A percentile compares a stretch with the other conserved stretches of the same genome.
Evolutionary conservation across 1,140 invertebrate species (phyloP).

Genomic region (Aphidius gifuensis): DNA sequence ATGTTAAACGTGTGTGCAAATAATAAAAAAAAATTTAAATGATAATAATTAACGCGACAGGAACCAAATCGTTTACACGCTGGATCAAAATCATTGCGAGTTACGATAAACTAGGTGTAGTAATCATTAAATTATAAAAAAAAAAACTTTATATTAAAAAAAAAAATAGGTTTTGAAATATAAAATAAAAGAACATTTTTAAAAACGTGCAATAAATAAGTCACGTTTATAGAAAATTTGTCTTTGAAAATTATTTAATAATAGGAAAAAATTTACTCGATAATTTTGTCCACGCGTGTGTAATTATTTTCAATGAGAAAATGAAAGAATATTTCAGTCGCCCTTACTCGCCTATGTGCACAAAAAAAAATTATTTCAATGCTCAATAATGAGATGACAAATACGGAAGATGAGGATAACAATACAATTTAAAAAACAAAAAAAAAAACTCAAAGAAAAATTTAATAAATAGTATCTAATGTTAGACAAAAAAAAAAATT

Average conservation of each 20-base stretch:
- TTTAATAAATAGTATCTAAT: conserved; percentile 56
- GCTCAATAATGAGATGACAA: conserved; percentile 25
- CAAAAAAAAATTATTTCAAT: conserved; percentile 9
- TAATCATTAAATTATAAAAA: conserved; percentile 16
- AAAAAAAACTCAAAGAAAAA: conserved; percentile 47
- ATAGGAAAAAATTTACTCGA: conserved; percentile 7
- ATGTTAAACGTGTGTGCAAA: background rate
- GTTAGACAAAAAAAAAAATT: conserved; percentile 54
- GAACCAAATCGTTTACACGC: background rate
- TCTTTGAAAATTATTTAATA: conserved; percentile 13
- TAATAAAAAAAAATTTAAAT: no score
- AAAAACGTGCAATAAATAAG: background rate
- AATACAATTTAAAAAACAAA: conserved; percentile 23
- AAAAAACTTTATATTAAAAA: conserved; percentile 10
- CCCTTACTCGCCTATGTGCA: background rate
- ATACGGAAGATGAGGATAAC: conserved; percentile 26
- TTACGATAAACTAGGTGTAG: conserved; percentile 16
- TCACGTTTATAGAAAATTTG: conserved; percentile 7
- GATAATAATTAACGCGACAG: no score
- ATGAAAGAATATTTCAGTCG: background rate
- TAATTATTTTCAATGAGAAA: background rate
- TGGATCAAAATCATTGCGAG: conserved; percentile 5
- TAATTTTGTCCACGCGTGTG: background rate
- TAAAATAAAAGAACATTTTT: background rate
- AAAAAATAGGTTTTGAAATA: conserved; percentile 6